Percentiles rank a stretch among this genome's conserved stretches.
phyloP scores from a whole-genome alignment of 2,113 vertebrate genomes.

The Oncorhynchus masou region DNA sequence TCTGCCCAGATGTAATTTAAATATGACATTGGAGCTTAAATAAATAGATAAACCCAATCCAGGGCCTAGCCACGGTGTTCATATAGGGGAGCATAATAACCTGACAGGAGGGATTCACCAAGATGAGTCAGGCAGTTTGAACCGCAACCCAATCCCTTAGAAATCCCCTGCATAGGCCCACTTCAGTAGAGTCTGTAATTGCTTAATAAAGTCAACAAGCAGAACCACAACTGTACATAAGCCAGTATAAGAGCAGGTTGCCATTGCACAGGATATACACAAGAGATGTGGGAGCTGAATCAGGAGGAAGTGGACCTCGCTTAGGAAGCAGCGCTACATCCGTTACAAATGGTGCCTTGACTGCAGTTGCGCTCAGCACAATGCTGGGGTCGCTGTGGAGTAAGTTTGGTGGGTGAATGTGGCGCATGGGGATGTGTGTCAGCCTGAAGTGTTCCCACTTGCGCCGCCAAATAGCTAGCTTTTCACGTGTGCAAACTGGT shows the following conservation, averaged over 20 bases:
- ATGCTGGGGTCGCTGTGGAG: too few species aligned
- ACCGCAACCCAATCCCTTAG: neutral
- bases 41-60: conserved; percentile 15
- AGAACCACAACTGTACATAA: neutral
- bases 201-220: neutral
- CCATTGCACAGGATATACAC: neutral
- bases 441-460: too few species aligned
- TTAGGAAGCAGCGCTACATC: too few species aligned
- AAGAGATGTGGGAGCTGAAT: neutral
- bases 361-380: too few species aligned
- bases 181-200: neutral
- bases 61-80: neutral
- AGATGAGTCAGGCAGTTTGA: neutral
- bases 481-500: too few species aligned
- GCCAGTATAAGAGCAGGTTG: neutral
- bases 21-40: conserved; percentile 14
- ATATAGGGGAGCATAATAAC: neutral
- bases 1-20: conserved; percentile 20
- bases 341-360: too few species aligned
- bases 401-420: too few species aligned
- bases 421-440: neutral
- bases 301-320: too few species aligned
- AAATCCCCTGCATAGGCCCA: neutral
- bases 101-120: neutral
- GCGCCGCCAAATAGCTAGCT: too few species aligned